Evolutionary conservation across 1,140 invertebrate species (phyloP), one percentile per base, ranked within the genome.

Genomic region (Drosophila serrata): DNA sequence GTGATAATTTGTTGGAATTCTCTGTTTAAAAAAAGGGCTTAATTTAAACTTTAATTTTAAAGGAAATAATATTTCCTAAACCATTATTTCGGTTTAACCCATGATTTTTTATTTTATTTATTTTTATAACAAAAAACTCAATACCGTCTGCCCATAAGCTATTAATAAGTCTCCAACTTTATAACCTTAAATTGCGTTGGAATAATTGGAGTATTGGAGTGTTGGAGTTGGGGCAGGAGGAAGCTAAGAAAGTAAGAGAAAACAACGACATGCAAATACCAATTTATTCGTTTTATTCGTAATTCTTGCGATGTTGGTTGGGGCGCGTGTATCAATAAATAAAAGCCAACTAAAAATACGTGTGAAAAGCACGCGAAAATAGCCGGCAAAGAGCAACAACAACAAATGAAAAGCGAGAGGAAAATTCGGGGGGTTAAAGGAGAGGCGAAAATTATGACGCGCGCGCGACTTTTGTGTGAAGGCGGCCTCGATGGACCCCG

Each of bases 301-400:
- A 55, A 53, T 35, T 42, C 45, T 37, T 12, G 51, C 48, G 24
- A 42, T 75, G 45, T 40, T 46, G 43, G 42, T 60, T 70, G 68
- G 49, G 58, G 40, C 81, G 81, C 82, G 82, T 85, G 82, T 81
- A 75, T 86, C 82, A 85, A 85, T 85, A 85, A 85, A 86, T 86
- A 85, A 85, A 81, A 81, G 57, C 46, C 61, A 64, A 86, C 81
- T 85, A 86, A 86, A 85, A 85, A 85, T 85, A 85, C 81, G 67
- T 65, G 82, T 62, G 49, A 73, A 48, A 59, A 49, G 74, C 56
- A 75, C 69, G 69, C 69, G 70, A 75, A 75, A 75, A 75, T 73
- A 75, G 58, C 70, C 70, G 70, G 68, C 58, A 60, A 56, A 56
- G 11, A 24, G 39, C 46, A 60, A 11, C 19, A 65, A 56, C 7